A percentile compares a stretch with the other conserved stretches of the same genome.
Evolutionary conservation across 2,888 invertebrate species (phyloP).

Genomic region (Napeogenes sylphis): DNA sequence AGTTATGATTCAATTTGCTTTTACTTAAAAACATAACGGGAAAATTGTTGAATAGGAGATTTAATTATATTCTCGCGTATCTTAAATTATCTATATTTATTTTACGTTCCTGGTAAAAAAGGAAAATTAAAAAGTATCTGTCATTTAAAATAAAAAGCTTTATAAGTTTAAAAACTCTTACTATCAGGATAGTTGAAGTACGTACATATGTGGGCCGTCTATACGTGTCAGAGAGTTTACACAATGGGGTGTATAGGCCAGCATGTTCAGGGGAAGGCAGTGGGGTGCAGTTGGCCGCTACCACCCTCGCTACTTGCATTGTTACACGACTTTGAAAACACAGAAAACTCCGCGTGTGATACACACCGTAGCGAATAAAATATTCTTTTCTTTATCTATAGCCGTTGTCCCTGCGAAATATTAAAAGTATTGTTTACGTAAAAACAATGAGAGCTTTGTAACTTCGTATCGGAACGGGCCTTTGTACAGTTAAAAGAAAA

Average conservation of each 20-base stretch:
- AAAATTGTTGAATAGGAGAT: too few species aligned
- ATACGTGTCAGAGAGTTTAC: slow-evolving; percentile 37
- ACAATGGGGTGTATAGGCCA: slow-evolving; percentile 37
- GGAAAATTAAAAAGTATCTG: too few species aligned
- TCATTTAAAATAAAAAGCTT: slow-evolving; percentile 11
- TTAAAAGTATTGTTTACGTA: slow-evolving; percentile 60
- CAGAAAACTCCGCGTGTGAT: slow-evolving; percentile 69
- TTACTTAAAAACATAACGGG: neutral
- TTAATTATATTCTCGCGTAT: too few species aligned
- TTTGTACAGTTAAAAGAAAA: neutral
- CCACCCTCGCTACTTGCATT: slow-evolving; percentile 52
- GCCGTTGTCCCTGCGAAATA: slow-evolving; percentile 58
- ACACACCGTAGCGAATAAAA: slow-evolving; percentile 67
- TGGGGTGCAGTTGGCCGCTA: slow-evolving; percentile 48
- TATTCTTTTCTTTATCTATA: slow-evolving; percentile 67
- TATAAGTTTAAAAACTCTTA: slow-evolving; percentile 30
- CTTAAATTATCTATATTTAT: too few species aligned
- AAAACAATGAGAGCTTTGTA: slow-evolving; percentile 48
- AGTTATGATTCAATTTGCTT: neutral
- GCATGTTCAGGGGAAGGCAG: slow-evolving; percentile 54
- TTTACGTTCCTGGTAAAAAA: too few species aligned
- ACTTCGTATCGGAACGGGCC: slow-evolving; percentile 34
- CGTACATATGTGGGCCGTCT: slow-evolving; percentile 26
- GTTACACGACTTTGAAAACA: slow-evolving; percentile 71
- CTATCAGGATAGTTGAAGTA: slow-evolving; percentile 29